These are phyloP conservation scores for Drosophila sp. DNA, from an alignment of 1,140 invertebrate species.

Conservation along the genomic window DNA sequence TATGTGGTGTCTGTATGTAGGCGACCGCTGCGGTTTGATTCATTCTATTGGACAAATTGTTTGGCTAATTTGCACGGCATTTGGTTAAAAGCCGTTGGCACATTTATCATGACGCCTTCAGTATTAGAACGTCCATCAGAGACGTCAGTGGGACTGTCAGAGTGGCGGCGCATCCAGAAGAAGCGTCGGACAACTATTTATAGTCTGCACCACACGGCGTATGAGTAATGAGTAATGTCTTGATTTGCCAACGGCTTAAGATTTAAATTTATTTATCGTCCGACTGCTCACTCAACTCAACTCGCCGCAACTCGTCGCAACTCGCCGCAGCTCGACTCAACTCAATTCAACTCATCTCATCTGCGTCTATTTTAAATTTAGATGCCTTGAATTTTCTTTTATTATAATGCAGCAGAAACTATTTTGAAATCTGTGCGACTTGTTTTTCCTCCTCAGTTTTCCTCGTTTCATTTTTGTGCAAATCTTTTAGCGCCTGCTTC, in stretches of 20 bases:
- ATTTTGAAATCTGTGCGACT: slow-evolving; percentile 31
- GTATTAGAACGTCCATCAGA: slow-evolving; percentile 51
- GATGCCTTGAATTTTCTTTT: slow-evolving; percentile 53
- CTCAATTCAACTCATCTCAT: slow-evolving; percentile 19
- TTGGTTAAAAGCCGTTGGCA: slow-evolving; percentile 60
- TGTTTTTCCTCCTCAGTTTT: slow-evolving; percentile 5
- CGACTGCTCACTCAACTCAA: slow-evolving; percentile 12
- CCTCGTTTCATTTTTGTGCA: background rate
- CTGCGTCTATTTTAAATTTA: slow-evolving; percentile 57
- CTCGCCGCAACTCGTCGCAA: slow-evolving; percentile 18
- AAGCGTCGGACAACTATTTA: slow-evolving; percentile 58
- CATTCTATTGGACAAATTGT: slow-evolving; percentile 70
- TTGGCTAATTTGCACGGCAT: slow-evolving; percentile 72
- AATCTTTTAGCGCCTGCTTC: slow-evolving; percentile 36
- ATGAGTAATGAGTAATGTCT: slow-evolving; percentile 82
- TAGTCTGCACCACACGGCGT: slow-evolving; percentile 57
- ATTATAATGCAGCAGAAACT: slow-evolving; percentile 29
- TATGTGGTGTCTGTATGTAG: too few relatives aligned
- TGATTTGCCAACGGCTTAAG: slow-evolving; percentile 77
- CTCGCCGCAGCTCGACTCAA: slow-evolving; percentile 17
- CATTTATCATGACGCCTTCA: slow-evolving; percentile 67
- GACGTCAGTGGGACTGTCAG: slow-evolving; percentile 18
- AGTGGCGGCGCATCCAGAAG: slow-evolving; percentile 3
- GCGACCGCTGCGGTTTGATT: slow-evolving; percentile 7
- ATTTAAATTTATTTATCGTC: slow-evolving; percentile 75